Percentiles rank a stretch among this genome's conserved stretches.
phyloP scores from a whole-genome alignment of 2,888 invertebrate species.

The Meloe dianella region DNA sequence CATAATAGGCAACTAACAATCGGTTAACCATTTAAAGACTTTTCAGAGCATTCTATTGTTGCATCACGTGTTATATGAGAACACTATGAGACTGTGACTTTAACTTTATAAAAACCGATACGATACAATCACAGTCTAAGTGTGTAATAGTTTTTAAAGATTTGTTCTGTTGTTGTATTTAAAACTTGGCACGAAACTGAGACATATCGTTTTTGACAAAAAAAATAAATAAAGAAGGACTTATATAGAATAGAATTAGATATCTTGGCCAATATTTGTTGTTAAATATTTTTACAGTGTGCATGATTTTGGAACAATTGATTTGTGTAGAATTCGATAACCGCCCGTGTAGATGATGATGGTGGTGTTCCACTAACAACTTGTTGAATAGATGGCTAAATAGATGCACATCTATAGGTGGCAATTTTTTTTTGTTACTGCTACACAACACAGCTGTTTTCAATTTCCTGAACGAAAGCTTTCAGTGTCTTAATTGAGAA shows the following conservation, averaged over 20 bases:
- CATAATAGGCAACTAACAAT: conserved; percentile 49
- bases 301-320: background rate
- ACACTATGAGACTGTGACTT: background rate
- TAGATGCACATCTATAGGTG: too few relatives aligned
- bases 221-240: background rate
- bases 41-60: conserved; percentile 44
- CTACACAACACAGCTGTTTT: background rate
- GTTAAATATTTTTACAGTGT: background rate
- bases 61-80: conserved; percentile 43
- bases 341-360: too few relatives aligned
- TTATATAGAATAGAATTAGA: background rate
- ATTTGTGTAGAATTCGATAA: background rate
- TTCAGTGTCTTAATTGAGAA: background rate
- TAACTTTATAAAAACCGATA: background rate
- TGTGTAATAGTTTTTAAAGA: background rate
- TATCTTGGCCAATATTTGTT: conserved; percentile 5
- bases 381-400: background rate
- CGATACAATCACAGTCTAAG: background rate
- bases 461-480: background rate
- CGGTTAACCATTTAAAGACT: conserved; percentile 49
- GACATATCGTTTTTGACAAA: background rate
- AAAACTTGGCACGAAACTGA: conserved; percentile 1
- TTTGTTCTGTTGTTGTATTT: background rate
- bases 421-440: too few relatives aligned
- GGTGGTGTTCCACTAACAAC: background rate